A percentile compares a stretch with the other conserved stretches of the same genome.
These are phyloP conservation scores for Leptocoma aspasia DNA, from an alignment of 2,113 vertebrate species.

Conservation along the genomic window DNA sequence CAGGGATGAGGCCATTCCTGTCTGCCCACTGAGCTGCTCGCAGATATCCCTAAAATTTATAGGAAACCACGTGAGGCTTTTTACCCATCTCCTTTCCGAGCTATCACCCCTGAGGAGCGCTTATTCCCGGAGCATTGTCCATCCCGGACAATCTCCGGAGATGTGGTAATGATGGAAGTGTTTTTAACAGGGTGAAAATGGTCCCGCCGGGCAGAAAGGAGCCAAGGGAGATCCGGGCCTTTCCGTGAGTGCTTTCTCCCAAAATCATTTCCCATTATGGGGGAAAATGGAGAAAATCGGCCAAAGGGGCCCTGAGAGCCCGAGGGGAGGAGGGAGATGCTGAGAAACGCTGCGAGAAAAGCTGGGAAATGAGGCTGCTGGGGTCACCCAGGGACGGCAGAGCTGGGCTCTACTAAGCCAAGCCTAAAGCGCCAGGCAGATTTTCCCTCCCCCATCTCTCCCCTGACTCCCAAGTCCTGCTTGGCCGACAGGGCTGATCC, in stretches of 20 bases:
- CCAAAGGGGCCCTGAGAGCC: not conserved
- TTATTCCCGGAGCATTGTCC: not conserved
- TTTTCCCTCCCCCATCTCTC: not conserved
- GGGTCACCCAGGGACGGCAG: not conserved
- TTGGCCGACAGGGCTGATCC: not conserved
- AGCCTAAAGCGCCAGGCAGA: not conserved
- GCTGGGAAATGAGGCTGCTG: not conserved
- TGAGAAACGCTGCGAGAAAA: not conserved
- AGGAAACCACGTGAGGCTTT: not conserved
- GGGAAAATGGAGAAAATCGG: not conserved
- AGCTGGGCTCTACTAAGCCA: not conserved
- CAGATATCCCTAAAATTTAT: not conserved
- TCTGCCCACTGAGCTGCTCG: not conserved
- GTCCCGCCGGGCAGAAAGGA: slow-evolving; percentile 77
- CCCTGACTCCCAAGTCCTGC: accelerated
- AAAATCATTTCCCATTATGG: not conserved
- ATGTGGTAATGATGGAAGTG: not conserved
- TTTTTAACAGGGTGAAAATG: slow-evolving; percentile 75
- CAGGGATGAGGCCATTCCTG: accelerated
- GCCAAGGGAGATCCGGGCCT: slow-evolving; percentile 87
- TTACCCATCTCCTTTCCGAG: not conserved
- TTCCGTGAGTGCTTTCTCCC: slow-evolving; percentile 64
- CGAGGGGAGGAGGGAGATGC: not conserved
- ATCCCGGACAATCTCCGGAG: not conserved
- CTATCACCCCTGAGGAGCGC: not conserved